Conservation (phyloP, 2,113 vertebrate species). For the Tychaedon coryphoeus region DNA sequence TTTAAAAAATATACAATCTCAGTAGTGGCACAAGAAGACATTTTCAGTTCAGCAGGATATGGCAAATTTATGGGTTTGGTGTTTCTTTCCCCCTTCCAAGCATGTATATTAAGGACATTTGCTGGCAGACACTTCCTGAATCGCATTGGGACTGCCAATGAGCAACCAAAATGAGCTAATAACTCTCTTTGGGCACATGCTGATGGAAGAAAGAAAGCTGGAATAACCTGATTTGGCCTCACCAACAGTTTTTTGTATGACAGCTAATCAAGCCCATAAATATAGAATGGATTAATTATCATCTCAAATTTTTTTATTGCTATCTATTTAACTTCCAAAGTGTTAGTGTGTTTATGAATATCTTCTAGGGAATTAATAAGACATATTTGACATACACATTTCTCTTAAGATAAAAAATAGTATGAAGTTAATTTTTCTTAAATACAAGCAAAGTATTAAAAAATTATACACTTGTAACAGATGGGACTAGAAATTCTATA, state of each 20-base stretch:
- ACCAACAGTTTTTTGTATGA: constrained; percentile 7
- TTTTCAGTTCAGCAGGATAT: neutral
- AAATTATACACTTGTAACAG: neutral
- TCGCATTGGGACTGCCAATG: neutral
- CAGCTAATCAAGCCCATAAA: constrained; percentile 30
- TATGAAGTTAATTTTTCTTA: neutral
- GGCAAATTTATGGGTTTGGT: neutral
- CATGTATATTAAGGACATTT: neutral
- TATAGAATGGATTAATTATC: constrained; percentile 32
- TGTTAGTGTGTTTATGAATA: neutral
- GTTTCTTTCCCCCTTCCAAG: neutral
- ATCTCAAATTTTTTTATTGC: neutral
- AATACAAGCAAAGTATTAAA: neutral
- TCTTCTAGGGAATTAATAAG: neutral
- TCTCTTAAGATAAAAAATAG: neutral
- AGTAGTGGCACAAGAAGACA: neutral
- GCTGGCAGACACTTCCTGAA: constrained; percentile 21
- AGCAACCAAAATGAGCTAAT: constrained; percentile 53
- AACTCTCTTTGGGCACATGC: constrained; percentile 51
- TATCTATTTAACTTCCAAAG: neutral
- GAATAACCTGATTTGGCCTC: constrained; percentile 38
- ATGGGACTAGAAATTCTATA: neutral
- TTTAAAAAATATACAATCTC: neutral
- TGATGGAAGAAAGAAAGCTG: constrained; percentile 17
- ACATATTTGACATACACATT: neutral